These are phyloP conservation scores for Brenthis ino DNA, from an alignment of 2,888 invertebrate genomes.

Conservation along the genomic window DNA sequence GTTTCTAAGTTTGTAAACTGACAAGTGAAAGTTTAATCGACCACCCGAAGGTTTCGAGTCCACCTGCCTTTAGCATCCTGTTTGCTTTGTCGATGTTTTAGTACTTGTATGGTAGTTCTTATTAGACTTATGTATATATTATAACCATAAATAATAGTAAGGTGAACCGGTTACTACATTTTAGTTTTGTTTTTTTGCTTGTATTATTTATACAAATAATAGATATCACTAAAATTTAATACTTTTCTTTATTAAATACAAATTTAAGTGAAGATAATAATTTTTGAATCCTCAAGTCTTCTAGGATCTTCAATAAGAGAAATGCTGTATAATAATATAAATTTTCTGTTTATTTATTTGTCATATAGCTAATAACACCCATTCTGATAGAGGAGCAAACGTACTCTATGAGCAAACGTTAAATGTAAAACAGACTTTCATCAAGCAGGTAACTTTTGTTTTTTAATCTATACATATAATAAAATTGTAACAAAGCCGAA, in stretches of 20 bases:
- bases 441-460: too few species aligned
- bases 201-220: not conserved
- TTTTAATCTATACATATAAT: too few species aligned
- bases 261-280: too few species aligned
- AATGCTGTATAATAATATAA: too few species aligned
- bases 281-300: too few species aligned
- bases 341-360: too few species aligned
- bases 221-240: not conserved
- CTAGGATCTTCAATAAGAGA: too few species aligned
- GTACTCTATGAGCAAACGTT: too few species aligned
- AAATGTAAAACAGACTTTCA: too few species aligned
- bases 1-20: constrained; percentile 30
- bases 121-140: constrained; percentile 25
- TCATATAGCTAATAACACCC: too few species aligned
- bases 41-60: constrained; percentile 36
- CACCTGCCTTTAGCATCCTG: constrained; percentile 38
- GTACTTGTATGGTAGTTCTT: constrained; percentile 25
- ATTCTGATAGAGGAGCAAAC: too few species aligned
- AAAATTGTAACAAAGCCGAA: too few species aligned
- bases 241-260: not conserved
- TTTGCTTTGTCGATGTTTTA: constrained; percentile 26
- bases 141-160: constrained; percentile 8
- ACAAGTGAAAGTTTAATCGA: constrained; percentile 33
- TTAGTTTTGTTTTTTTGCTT: not conserved
- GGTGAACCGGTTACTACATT: constrained; percentile 13